These are phyloP conservation scores for Copidosoma aretas DNA, from an alignment of 2,888 invertebrate genomes.

Conservation along the genomic window DNA sequence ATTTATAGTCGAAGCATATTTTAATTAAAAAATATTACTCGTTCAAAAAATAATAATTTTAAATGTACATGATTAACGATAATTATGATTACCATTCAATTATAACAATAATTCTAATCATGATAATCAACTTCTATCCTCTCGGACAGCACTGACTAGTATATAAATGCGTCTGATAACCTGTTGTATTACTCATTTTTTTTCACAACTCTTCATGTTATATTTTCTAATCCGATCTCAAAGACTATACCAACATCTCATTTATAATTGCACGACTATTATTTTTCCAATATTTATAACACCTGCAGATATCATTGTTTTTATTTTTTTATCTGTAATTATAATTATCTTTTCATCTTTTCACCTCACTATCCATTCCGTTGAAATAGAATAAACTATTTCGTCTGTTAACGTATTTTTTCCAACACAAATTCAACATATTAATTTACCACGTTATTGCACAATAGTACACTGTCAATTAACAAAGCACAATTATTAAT, in stretches of 20 bases:
- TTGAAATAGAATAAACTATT: constrained; percentile 28
- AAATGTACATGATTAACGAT: constrained; percentile 21
- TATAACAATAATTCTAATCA: constrained; percentile 28
- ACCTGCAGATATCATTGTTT: too few species aligned
- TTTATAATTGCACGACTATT: too few species aligned
- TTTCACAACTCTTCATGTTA: constrained; percentile 27
- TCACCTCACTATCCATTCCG: too few species aligned
- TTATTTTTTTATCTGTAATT: too few species aligned
- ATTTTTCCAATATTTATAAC: too few species aligned
- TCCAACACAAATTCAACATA: constrained; percentile 21
- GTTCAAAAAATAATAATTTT: constrained; percentile 8
- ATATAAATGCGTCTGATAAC: constrained; percentile 35
- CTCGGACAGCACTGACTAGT: constrained; percentile 34
- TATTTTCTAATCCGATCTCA: constrained; percentile 24
- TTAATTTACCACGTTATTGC: constrained; percentile 14
- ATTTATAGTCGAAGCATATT: not conserved
- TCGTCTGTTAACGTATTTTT: not conserved
- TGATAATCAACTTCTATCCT: constrained; percentile 28
- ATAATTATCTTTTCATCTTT: too few species aligned
- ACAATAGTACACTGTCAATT: constrained; percentile 31
- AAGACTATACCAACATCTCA: constrained; percentile 20
- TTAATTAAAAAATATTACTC: not conserved
- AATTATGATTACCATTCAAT: constrained; percentile 12
- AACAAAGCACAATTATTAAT: constrained; percentile 15
- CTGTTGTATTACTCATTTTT: not conserved